These are phyloP conservation scores for Theocolax elegans DNA, from an alignment of 1,140 invertebrate species.

Conservation along the genomic window DNA sequence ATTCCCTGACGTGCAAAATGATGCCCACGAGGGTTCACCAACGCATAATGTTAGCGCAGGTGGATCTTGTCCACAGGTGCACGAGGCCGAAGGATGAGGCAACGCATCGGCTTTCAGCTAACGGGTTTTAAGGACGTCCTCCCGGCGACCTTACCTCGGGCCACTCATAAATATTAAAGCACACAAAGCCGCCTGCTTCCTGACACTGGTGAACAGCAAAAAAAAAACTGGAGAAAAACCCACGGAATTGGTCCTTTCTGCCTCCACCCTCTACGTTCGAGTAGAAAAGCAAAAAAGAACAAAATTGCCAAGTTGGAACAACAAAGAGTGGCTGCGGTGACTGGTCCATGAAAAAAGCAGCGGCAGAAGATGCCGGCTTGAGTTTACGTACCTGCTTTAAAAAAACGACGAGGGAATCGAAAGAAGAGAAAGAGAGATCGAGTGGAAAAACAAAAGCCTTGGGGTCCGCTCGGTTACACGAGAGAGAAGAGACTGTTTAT, in stretches of 20 bases:
- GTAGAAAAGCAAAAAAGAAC: conserved; percentile 47
- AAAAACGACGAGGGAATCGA: too few species aligned
- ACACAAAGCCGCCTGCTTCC: conserved; percentile 35
- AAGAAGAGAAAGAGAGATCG: too few species aligned
- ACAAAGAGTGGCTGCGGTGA: background rate
- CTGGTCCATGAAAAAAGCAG: background rate
- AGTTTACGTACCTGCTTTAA: background rate
- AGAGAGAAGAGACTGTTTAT: too few species aligned
- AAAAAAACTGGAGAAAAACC: background rate
- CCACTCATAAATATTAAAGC: conserved; percentile 59
- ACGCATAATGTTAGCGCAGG: too few species aligned
- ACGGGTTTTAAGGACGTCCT: conserved; percentile 50
- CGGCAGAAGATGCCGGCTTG: background rate
- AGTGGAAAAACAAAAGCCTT: too few species aligned
- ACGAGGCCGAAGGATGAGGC: background rate
- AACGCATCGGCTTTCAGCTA: conserved; percentile 34
- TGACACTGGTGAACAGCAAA: background rate
- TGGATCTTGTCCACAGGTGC: conserved; percentile 8
- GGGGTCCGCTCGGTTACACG: too few species aligned
- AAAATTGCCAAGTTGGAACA: too few species aligned
- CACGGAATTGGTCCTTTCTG: conserved; percentile 33
- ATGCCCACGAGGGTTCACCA: too few species aligned
- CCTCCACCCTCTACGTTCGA: conserved; percentile 15
- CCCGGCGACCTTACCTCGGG: conserved; percentile 53
- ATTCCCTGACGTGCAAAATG: too few species aligned